Evolutionary conservation across 2,888 invertebrate genomes (phyloP).

Genomic region (Eupithecia vulgata): DNA sequence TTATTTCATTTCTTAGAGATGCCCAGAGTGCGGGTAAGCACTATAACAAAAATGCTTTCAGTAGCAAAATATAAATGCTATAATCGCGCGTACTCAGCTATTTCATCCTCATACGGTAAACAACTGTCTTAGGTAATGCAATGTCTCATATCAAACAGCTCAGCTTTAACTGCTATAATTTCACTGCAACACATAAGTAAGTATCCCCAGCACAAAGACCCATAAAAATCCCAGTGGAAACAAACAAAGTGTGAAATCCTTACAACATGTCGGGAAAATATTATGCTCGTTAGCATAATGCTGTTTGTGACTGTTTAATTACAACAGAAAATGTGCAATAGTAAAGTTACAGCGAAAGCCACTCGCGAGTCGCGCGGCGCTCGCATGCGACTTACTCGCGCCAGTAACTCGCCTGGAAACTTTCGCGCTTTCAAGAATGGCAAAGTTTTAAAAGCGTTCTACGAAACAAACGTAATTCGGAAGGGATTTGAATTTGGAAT

Average conservation of each 20-base stretch:
- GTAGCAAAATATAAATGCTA: constrained; percentile 1
- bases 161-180: constrained; percentile 20
- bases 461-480: constrained; percentile 40
- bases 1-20: no score
- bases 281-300: constrained; percentile 57
- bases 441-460: constrained; percentile 45
- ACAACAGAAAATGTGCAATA: constrained; percentile 51
- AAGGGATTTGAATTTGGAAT: constrained; percentile 44
- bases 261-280: constrained; percentile 46
- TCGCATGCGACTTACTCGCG: constrained; percentile 33
- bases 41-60: no score
- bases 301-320: constrained; percentile 58
- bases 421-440: constrained; percentile 40
- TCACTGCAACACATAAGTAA: constrained; percentile 21
- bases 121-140: neutral
- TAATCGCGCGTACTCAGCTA: neutral
- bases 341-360: constrained; percentile 46
- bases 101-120: neutral
- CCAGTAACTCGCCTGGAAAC: constrained; percentile 36
- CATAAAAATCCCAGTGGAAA: constrained; percentile 31
- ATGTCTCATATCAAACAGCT: constrained; percentile 26
- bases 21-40: no score
- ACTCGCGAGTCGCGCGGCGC: constrained; percentile 46
- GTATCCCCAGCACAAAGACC: constrained; percentile 19
- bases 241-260: constrained; percentile 36